Conservation (phyloP, 2,888 invertebrate genomes). For the Mythimna pallens region DNA sequence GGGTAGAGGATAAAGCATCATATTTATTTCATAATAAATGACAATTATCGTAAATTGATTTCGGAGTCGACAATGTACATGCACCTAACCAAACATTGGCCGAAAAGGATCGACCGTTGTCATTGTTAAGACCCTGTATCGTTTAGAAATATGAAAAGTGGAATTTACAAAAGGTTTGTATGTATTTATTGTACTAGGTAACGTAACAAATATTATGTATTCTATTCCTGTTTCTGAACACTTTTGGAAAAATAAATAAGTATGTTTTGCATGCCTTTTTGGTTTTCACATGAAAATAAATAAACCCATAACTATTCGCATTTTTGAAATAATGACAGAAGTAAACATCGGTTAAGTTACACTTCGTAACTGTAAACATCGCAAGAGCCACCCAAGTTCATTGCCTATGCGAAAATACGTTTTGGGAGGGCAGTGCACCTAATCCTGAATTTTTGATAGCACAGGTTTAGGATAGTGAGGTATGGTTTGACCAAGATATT, state of each 20-base stretch:
- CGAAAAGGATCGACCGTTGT: slow-evolving; percentile 88
- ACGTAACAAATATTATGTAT: slow-evolving; percentile 84
- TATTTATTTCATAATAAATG: slow-evolving; percentile 91
- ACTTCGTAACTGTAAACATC: neutral
- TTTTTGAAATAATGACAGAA: neutral
- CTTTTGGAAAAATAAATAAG: slow-evolving; percentile 68
- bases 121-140: slow-evolving; percentile 80
- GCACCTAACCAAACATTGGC: slow-evolving; percentile 93
- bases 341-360: neutral
- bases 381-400: neutral
- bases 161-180: slow-evolving; percentile 78
- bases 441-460: too few species aligned
- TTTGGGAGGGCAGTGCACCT: neutral
- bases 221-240: slow-evolving; percentile 69
- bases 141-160: slow-evolving; percentile 74
- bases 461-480: too few species aligned
- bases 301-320: slow-evolving; percentile 30
- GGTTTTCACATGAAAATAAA: slow-evolving; percentile 16
- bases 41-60: slow-evolving; percentile 91
- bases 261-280: slow-evolving; percentile 46
- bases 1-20: slow-evolving; percentile 84
- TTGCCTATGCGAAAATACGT: neutral
- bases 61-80: slow-evolving; percentile 84
- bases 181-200: slow-evolving; percentile 81
- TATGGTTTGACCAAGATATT: too few species aligned